Base-by-base conservation (phyloP, 92 coral and sea anemone species). In the Virgularia gustaviana region DNA sequence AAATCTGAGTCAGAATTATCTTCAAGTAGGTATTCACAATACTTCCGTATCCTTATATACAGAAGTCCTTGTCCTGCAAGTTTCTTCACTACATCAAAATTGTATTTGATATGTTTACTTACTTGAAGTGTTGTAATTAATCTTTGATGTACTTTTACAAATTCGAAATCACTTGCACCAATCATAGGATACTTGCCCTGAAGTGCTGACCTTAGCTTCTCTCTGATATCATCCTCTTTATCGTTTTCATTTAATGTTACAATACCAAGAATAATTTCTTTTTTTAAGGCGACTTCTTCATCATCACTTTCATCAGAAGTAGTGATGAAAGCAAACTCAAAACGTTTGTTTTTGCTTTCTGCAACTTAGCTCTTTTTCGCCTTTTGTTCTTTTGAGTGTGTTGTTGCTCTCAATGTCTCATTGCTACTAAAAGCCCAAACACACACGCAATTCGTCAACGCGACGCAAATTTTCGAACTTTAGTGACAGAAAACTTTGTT, bases 241-340 rank as follows among this genome's bases (percentile, higher is more conserved):
- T 41, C 47, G 16, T 41, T 16, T 16, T 41, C 47, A 41, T 41
- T 16, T 16, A 41, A 16, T 16, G 16, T 41, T 41, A 41, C 16
- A 9, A 41, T 41, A 41, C 47, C 87, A 1, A 86, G 72, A 16
- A 86, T 77, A 32, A 55, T 81, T 15, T 81, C 80, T 56, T 81
- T 76, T 38, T 41, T 76, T 53, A 81, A 49, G 43, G 67, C 57
- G 59, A 44, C 55, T 6, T 65, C 25, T 13, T 43, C 65, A 1
- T 80, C 85, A 25, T 84, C 86, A 13, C 74, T 71, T 30, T 83
- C 88, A 70, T 78, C 84, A 29, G 76, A 81, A 31, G 41, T 58
- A 13, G 49, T 60, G 9, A 77, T 49, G 0, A 85, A 27, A 65
- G 77, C 82, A 71, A 85, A 85, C 60, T 85, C 89, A 31, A 80